Evolutionary conservation across 2,797 vertebrate species (phyloP), one percentile per base, ranked within the genome.

Genomic region (Columba guinea): DNA sequence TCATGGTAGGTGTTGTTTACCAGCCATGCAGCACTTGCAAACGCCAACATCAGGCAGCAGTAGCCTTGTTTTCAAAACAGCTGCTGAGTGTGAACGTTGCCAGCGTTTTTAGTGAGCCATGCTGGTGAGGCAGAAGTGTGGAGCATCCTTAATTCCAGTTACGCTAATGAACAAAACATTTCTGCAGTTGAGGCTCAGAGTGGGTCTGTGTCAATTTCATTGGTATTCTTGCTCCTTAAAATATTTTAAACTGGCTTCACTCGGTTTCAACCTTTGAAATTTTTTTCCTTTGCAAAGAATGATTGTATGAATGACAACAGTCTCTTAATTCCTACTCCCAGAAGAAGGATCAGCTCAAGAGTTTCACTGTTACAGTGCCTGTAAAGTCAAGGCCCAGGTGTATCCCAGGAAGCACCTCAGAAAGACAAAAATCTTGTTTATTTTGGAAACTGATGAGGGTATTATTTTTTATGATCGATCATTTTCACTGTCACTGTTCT

Each of bases 41-140:
- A 88, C 89, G 88, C 44, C 86, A 88, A 60, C 28, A 16, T 65
- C 85, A 71, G 35, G 44, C 48, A 70, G 64, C 17, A 49, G 48
- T 71, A 67, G 64, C 76, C 86, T 23, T 48, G 75, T 85, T 78
- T 89, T 83, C 92, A 85, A 94, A 83, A 80, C 70, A 73, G 30
- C 17, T 77, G 44, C 13, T 74, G 39, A 41, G 34, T 53, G 13
- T 65, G 63, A 55, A 41, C 10, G 14, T 37, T 65, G 44, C 30
- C 48, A 21, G 17, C 34, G 51, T 6, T 88, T 79, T 59, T 63
- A 2, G 3, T 1, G 4, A 71, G 55, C n/a, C 1, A 0, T 21
- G 13, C 7, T 58, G 19, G 15, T 52, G 63, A 90, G 8, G 30
- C 21, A 76, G 62, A 90, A 84, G 16, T n/a, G 34, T 8, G 16